Base-by-base conservation (phyloP, 1,140 invertebrate genomes). In the Euglossa dilemma region DNA sequence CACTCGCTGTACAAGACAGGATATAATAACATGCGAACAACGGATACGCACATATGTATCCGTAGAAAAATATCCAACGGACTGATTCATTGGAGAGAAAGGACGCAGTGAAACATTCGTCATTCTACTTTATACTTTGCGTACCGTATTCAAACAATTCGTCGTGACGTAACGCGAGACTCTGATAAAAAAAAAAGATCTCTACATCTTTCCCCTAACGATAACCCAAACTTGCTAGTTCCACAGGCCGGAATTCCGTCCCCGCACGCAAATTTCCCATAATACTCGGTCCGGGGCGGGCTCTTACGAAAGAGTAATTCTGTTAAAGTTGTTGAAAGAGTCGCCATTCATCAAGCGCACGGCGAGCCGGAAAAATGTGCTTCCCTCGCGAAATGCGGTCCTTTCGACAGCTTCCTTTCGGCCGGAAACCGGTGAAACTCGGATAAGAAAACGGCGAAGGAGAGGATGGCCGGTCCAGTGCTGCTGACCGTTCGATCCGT, bases 281-380 rank as follows among this genome's bases (percentile, higher is more conserved):
- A 50, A 70, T 28, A 11, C 5, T 72, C 20, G 52, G 52, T 43
- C 20, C 20, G 23, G 28, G 20, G 56, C 12, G 54, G 8, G 1
- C 47, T 52, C 25, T 50, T 70, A 70, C 25, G 45, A 50, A 45
- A 18, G 18, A 75, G 57, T 61, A 75, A 75, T 75, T 75, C 45
- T 20, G 57, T 61, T 47, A 28, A 59, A 75, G 56, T 74, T 74
- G 18, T n/a, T 12, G 20, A 72, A 43, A 36, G 50, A 57, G 52
- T 43, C 8, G 6, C 14, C 16, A 59, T 73, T 73, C 54, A 45
- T 28, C n/a, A 20, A 25, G 20, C 12, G 54, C 45, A 74, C 8
- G 8, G 12, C 36, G 18, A 36, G n/a, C 45, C 23, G 72, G 18
- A 63, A 50, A 61, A 75, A 50, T 50, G 57, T n/a, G 59, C 7